These are phyloP conservation scores for Tringa solitaria DNA, from an alignment of 2,113 vertebrate species.

Conservation along the genomic window DNA sequence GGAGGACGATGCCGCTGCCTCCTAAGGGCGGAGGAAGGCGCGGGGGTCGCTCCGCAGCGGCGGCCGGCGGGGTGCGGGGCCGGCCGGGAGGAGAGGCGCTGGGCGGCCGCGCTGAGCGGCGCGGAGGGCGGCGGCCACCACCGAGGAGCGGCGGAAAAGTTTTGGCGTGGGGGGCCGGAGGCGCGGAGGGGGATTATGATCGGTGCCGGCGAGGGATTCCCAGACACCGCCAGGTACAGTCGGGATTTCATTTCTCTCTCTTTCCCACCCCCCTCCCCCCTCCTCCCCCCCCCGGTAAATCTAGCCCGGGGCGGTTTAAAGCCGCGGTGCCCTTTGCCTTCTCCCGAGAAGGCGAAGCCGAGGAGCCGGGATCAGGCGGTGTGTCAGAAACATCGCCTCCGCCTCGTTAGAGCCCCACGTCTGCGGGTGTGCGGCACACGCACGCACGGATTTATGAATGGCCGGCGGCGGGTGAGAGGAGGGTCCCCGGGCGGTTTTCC, in stretches of 20 bases:
- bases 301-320: neutral
- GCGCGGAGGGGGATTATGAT: slow-evolving; percentile 52
- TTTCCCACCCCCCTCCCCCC: too few species aligned
- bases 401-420: neutral
- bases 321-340: neutral
- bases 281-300: neutral
- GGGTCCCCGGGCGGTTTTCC: neutral
- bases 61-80: slow-evolving; percentile 24
- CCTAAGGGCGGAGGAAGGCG: slow-evolving; percentile 62
- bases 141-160: slow-evolving; percentile 50
- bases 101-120: neutral
- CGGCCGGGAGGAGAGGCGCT: slow-evolving; percentile 14
- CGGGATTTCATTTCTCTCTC: neutral
- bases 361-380: neutral
- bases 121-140: neutral
- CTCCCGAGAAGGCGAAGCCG: slow-evolving; percentile 13
- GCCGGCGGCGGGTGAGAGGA: neutral
- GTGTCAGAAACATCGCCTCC: neutral
- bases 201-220: slow-evolving; percentile 48
- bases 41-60: slow-evolving; percentile 4
- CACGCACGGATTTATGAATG: neutral
- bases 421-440: neutral
- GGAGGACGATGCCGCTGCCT: slow-evolving; percentile 73
- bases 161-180: slow-evolving; percentile 52
- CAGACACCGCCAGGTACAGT: slow-evolving; percentile 69